Evolutionary conservation across 1,140 invertebrate genomes (phyloP).

Genomic region (Melipona quadrifasciata): DNA sequence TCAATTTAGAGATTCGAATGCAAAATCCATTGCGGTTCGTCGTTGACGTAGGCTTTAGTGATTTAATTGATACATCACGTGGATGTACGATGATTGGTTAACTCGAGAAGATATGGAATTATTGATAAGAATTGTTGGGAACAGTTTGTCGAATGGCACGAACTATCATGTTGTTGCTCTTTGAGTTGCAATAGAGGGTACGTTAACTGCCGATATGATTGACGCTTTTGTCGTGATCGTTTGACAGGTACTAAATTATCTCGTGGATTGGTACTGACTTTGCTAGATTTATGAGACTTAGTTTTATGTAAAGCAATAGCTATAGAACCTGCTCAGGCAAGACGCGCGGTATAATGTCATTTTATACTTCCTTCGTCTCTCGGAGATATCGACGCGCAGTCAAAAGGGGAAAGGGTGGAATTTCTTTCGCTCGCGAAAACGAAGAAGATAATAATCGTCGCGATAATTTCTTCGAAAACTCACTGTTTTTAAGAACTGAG

Average conservation of each 20-base stretch:
- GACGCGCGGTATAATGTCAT: background rate
- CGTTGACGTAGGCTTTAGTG: too few relatives aligned
- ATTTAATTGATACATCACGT: too few relatives aligned
- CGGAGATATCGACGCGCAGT: background rate
- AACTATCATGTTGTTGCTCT: background rate
- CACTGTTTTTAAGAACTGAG: background rate
- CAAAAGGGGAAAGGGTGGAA: too few relatives aligned
- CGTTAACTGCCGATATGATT: slow-evolving; percentile 12
- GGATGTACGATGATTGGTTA: too few relatives aligned
- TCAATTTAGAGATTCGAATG: too few relatives aligned
- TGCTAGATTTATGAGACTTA: slow-evolving; percentile 1
- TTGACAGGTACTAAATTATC: slow-evolving; percentile 16
- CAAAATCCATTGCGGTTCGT: too few relatives aligned
- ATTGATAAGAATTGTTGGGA: background rate
- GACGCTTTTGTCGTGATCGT: slow-evolving; percentile 8
- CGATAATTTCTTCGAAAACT: background rate
- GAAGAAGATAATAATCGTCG: background rate
- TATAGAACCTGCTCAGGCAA: background rate
- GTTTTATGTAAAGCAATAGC: background rate
- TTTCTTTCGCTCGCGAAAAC: background rate
- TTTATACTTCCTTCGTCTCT: background rate
- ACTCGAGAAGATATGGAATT: background rate
- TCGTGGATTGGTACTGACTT: background rate
- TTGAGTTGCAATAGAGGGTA: background rate
- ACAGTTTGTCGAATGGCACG: background rate